Evolutionary conservation across 1,140 invertebrate species (phyloP).

Genomic region (Pectinophora gossypiella): DNA sequence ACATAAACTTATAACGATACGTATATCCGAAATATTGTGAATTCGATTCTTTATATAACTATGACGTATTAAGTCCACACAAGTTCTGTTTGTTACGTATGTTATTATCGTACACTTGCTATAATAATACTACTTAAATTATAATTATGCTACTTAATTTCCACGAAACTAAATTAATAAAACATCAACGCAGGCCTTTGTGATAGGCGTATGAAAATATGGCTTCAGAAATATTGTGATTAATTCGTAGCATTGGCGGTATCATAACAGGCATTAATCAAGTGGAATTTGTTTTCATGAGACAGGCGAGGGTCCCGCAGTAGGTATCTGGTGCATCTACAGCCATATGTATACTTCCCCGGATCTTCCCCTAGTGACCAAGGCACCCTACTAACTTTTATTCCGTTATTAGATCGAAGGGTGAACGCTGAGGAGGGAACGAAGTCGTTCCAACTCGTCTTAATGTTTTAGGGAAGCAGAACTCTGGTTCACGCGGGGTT

Average conservation of each 20-base stretch:
- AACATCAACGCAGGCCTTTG: too few relatives aligned
- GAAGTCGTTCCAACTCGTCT: background rate
- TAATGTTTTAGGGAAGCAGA: background rate
- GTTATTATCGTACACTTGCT: too few relatives aligned
- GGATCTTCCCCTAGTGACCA: constrained; percentile 30
- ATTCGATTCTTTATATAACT: too few relatives aligned
- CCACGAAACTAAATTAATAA: too few relatives aligned
- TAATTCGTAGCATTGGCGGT: background rate
- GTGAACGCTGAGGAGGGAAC: constrained; percentile 5
- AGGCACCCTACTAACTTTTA: constrained; percentile 56
- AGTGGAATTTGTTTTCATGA: background rate
- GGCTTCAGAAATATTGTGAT: too few relatives aligned
- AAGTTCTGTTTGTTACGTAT: too few relatives aligned
- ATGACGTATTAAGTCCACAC: too few relatives aligned
- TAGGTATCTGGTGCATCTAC: background rate
- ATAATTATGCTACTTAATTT: too few relatives aligned
- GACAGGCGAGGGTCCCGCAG: background rate
- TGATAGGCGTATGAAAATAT: too few relatives aligned
- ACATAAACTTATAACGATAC: too few relatives aligned
- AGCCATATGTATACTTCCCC: background rate
- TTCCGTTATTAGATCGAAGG: constrained; percentile 46
- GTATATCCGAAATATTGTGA: too few relatives aligned
- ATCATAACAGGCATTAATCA: background rate
- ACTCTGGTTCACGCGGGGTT: background rate
- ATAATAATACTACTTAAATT: too few relatives aligned